Percentiles rank a stretch among this genome's conserved stretches.
Conservation (phyloP, 2,113 vertebrate species). For the Campylomormyrus numenius region DNA sequence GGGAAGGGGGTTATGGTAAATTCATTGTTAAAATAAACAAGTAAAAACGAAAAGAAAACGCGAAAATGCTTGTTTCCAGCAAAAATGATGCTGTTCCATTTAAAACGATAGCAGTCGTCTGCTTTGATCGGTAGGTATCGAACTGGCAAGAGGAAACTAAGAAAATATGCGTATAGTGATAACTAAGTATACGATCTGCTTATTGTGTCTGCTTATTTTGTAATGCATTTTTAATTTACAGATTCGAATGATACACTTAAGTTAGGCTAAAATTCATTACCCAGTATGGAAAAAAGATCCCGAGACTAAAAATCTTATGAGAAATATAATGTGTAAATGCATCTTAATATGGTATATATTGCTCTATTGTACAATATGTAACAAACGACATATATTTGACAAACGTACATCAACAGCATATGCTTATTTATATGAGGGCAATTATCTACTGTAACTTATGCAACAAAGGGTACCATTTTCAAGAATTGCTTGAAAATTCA, state of each 20-base stretch:
- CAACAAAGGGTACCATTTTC: neutral
- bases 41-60: neutral
- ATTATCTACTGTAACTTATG: neutral
- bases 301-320: neutral
- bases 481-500: neutral
- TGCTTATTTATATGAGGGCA: neutral
- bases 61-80: neutral
- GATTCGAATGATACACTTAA: neutral
- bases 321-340: neutral
- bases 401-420: neutral
- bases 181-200: neutral
- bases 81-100: neutral
- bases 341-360: neutral
- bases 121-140: slow-evolving; percentile 1
- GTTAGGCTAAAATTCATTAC: neutral
- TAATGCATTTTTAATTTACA: neutral
- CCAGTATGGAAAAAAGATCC: neutral
- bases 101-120: neutral
- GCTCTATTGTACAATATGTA: neutral
- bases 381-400: neutral
- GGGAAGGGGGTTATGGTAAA: slow-evolving; percentile 22
- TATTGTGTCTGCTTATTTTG: neutral
- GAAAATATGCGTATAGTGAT: neutral
- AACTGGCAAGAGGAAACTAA: neutral
- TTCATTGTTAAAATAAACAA: slow-evolving; percentile 19